A percentile compares a stretch with the other conserved stretches of the same genome.
Conservation (phyloP, 2,113 vertebrate species). For the Recurvirostra avosetta region DNA sequence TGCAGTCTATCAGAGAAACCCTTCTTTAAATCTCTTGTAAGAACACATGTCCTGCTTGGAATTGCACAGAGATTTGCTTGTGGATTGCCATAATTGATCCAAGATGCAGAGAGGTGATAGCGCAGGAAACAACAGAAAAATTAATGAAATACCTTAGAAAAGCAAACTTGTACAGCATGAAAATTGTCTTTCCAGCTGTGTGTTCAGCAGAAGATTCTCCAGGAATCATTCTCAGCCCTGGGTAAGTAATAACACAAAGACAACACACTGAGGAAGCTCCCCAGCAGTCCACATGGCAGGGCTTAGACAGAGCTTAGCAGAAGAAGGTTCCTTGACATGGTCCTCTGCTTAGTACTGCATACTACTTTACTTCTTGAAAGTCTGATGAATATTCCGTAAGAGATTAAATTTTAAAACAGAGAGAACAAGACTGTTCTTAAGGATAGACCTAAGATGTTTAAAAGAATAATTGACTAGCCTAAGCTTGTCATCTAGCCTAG, state of each 20-base stretch:
- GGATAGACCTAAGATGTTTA: neutral
- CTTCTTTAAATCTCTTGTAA: neutral
- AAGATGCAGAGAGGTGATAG: neutral
- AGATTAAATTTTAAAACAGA: constrained; percentile 8
- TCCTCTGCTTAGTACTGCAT: neutral
- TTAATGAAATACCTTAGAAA: neutral
- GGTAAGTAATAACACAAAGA: neutral
- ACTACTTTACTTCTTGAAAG: neutral
- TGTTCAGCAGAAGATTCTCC: neutral
- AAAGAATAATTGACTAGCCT: neutral
- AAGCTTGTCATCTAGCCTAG: neutral
- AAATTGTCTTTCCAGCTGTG: neutral
- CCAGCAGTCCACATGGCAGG: neutral
- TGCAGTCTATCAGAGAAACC: neutral
- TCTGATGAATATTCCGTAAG: neutral
- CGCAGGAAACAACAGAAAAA: neutral
- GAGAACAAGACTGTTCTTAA: neutral
- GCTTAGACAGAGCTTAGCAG: neutral
- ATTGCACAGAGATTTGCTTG: neutral
- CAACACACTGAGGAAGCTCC: rapidly evolving
- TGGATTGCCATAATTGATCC: neutral
- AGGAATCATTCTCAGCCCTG: neutral
- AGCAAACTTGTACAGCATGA: neutral
- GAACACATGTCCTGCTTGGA: neutral
- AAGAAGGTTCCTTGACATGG: neutral